Base-by-base conservation (phyloP, 2,797 vertebrate species). In the Antennarius maculatus region DNA sequence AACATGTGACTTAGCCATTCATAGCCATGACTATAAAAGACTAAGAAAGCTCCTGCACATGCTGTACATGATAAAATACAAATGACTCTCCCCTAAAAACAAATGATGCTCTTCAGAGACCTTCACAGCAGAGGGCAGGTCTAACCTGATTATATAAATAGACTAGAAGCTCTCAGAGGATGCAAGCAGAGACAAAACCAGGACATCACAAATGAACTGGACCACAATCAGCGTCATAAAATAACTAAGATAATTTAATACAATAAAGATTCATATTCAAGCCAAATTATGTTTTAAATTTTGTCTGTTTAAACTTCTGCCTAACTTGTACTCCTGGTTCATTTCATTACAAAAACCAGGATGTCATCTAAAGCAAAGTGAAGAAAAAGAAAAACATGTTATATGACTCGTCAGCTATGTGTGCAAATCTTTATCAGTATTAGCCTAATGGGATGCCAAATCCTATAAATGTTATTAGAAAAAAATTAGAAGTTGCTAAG, bases 151-250 rank as follows among this genome's bases (percentile, higher is more conserved):
- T 28, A 69, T 64, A 80, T 47, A 79, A 83, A 82, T 69, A 79
- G 75, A 69, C 69, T 15, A 16, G 46, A 68, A 48, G 63, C 54
- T 82, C 82, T 80, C 79, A 61, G 68, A 79, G 80, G 78, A 80
- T 70, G 62, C 41, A 43, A 45, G 39, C 50, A 58, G 18, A 73
- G 68, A 70, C 64, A 68, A 68, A 83, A 80, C 69, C 43, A 76
- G 78, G 54, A 71, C 78, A 69, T 42, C 34, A 56, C 17, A 66
- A 62, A 27, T 0, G 1, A 37, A 18, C 54, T 28, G 54, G 0
- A 47, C 1, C 8, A 58, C 16, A 1, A 37, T 64, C 0, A 47
- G 29, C 47, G 16, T 15, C 52, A 14, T 15, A 14, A 7, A 11
- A 43, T 7, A 39, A 52, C 7, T 31, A 2, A 2, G 7, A 14